Percentiles rank a stretch among this genome's conserved stretches.
These are phyloP conservation scores for Tetranychus urticae DNA, from an alignment of 1,140 invertebrate species.

Conservation along the genomic window DNA sequence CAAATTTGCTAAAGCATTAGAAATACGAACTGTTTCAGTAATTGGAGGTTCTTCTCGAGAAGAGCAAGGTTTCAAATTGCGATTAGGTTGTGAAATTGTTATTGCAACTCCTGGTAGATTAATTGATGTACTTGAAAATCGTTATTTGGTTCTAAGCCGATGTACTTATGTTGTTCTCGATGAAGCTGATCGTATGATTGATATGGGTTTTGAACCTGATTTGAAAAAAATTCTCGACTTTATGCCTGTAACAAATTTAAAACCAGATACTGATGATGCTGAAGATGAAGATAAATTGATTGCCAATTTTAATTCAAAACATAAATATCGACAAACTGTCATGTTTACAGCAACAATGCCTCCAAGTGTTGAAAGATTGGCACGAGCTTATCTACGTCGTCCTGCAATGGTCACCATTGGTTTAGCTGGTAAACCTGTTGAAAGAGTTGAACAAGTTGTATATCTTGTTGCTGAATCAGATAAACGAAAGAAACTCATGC, in stretches of 20 bases:
- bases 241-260: constrained; percentile 94
- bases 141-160: constrained; percentile 65
- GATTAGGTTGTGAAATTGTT: constrained; percentile 98
- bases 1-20: constrained; percentile 84
- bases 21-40: constrained; percentile 87
- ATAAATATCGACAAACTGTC: constrained; percentile 96
- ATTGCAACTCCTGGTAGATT: constrained; percentile 98
- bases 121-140: constrained; percentile 94
- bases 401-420: constrained; percentile 97
- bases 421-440: constrained; percentile 90
- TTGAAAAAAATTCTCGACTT: constrained; percentile 97
- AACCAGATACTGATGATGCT: constrained; percentile 93
- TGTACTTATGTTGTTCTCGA: constrained; percentile 46
- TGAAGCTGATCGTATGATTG: constrained; percentile 92
- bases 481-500: constrained; percentile 48
- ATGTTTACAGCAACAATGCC: constrained; percentile 99
- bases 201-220: constrained; percentile 92
- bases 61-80: constrained; percentile 87
- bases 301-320: constrained; percentile 85
- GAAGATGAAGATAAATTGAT: constrained; percentile 78
- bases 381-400: constrained; percentile 73
- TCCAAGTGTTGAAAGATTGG: constrained; percentile 81
- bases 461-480: constrained; percentile 82
- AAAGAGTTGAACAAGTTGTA: constrained; percentile 91
- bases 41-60: constrained; percentile 92